These are phyloP conservation scores for Saccopteryx bilineata DNA, from an alignment of 2,113 vertebrate species.

Conservation along the genomic window DNA sequence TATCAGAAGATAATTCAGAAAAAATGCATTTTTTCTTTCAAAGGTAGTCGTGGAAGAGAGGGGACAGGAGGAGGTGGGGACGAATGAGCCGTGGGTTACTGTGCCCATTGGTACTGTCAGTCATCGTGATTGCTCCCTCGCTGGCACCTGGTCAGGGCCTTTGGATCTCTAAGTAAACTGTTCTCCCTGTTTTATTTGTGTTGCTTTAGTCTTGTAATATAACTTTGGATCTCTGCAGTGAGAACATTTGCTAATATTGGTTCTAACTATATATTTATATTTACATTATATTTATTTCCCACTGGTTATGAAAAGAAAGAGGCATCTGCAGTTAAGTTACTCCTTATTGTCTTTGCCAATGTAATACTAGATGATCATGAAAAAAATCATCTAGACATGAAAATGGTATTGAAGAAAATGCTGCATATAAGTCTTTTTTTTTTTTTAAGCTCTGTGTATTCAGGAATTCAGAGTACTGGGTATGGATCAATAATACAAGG, in stretches of 20 bases:
- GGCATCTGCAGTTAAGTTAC: not conserved
- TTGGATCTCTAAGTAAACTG: not conserved
- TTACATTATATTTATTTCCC: slow-evolving; percentile 17
- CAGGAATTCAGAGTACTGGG: not conserved
- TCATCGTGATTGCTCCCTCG: not conserved
- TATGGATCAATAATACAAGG: not conserved
- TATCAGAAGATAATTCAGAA: slow-evolving; percentile 43
- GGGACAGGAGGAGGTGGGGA: not conserved
- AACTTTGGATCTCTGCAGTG: not conserved
- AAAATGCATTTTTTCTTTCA: not conserved
- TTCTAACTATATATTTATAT: not conserved
- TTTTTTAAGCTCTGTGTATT: not conserved
- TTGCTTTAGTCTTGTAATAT: not conserved
- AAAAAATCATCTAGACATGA: slow-evolving; percentile 28
- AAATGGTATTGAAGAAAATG: not conserved
- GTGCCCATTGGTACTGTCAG: not conserved
- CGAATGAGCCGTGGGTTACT: not conserved
- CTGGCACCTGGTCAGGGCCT: not conserved
- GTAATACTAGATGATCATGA: slow-evolving; percentile 26
- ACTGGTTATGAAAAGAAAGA: not conserved
- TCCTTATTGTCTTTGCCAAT: slow-evolving; percentile 33
- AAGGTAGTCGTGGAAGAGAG: not conserved
- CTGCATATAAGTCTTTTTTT: not conserved
- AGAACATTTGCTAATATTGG: slow-evolving; percentile 21
- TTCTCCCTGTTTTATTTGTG: slow-evolving; percentile 50